Evolutionary conservation across 2,113 vertebrate species (phyloP), one percentile per base, ranked within the genome.

Genomic region (Xiphias gladius): DNA sequence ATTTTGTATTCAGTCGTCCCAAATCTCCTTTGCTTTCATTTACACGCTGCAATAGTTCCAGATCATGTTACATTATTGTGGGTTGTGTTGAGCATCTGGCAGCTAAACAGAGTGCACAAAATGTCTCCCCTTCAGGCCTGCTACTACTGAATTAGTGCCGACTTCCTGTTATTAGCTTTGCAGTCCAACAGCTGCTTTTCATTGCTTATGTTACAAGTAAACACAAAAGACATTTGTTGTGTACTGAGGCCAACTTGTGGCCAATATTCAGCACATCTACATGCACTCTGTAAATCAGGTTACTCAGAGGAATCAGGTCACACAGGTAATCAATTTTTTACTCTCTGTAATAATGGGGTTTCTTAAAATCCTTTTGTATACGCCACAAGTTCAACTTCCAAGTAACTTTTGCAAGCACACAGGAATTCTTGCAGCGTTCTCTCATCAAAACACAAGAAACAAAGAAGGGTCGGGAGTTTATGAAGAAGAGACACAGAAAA

Each of bases 101-200:
- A 70, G 55, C 41, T 67, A 24, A 67, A 79, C 57, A 62, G 37
- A 69, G 39, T 35, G 24, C 24, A 76, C 71, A 67, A 66, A 57
- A 76, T 82, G 52, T 76, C 77, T 86, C 68, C 61, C 69, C 69
- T 46, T 76, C 62, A 78, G 85, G 62, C 58, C 37, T 55, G 54
- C 52, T 20, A 62, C 50, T 19, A 43, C 17, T 70, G 13, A 74
- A 52, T 39, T 55, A 88, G 76, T 65, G 66, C 32, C 48, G 66
- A 69, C 89, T 92, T 94, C 93, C 92, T 93, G 91, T 84, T 86
- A 75, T 90, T 70, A 75, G 7, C 35, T 1, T 57, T 37, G 66
- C 46, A 59, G 19, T 41, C 48, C 50, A 77, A 88, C 80, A 83
- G 59, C 69, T 83, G 76, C 58, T 75, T 82, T 14, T 75, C 50